Evolutionary conservation across 2,113 vertebrate genomes (phyloP), one percentile per base, ranked within the genome.

Genomic region (Lonchura striata): DNA sequence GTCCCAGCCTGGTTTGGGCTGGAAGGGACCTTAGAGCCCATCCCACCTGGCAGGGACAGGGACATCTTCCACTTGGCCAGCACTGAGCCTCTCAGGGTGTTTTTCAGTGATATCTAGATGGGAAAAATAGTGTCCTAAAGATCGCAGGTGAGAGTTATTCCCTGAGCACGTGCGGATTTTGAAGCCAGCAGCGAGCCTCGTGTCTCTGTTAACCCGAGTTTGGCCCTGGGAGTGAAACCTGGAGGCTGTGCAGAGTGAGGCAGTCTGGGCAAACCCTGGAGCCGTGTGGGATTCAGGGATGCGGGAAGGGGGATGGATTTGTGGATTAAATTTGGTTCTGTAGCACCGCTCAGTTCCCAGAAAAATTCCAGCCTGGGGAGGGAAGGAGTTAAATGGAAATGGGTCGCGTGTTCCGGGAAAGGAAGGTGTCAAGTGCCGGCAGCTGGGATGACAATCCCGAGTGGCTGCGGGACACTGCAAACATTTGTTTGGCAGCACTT

Each of bases 261-360:
- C 8, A 37, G 30, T 13, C 8, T 60, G 35, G 47, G 28, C 31
- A 24, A 33, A 22, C 46, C 17, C n/a, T 44, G 68, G 69, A 35
- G 33, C 75, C 37, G 13, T 11, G 22, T 63, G 61, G 47, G 59
- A 71, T 50, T 24, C 13, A 0, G 24, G 16, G 35, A 16, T 8
- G 42, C 46, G 8, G 53, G 63, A 39, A 35, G 0, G 0, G 12
- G 12, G 63, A 22, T 39, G 4, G 4, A 28, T 1, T 1, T 41
- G 41, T 50, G 70, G 22, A 0, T 75, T 2, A 30, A n/a, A 7
- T 5, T 60, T 37, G 54, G 22, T 15, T 56, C 20, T 57, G 15
- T 39, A 52, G 65, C 72, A 71, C 13, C 69, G 18, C 54, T 56
- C 83, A 23, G 21, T 7, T 70, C 56, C 41, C 46, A 6, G 46